These are phyloP conservation scores for Phymatocera aterrima DNA, from an alignment of 2,888 invertebrate genomes.

Conservation along the genomic window DNA sequence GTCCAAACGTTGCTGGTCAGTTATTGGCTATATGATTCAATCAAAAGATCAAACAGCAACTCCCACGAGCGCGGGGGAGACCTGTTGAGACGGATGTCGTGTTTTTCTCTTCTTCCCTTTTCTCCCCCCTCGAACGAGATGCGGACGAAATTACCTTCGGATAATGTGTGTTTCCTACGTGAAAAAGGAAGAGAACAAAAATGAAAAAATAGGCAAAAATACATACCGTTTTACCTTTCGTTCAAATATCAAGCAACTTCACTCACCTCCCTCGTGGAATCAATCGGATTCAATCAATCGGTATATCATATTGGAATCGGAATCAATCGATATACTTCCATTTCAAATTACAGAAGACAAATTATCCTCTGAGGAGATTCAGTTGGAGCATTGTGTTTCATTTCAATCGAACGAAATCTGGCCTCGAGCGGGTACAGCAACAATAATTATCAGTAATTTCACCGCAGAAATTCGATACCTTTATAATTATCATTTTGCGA, in stretches of 20 bases:
- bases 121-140: not conserved
- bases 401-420: not conserved
- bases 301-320: too few relatives aligned
- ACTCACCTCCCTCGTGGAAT: slow-evolving; percentile 7
- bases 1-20: slow-evolving; percentile 59
- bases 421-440: not conserved
- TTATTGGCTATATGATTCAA: slow-evolving; percentile 66
- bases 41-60: slow-evolving; percentile 63
- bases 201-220: not conserved
- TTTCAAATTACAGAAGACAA: not conserved
- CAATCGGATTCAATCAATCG: too few relatives aligned
- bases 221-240: not conserved
- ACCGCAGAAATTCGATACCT: not conserved
- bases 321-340: not conserved
- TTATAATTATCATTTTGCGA: too few relatives aligned
- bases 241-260: slow-evolving; percentile 20
- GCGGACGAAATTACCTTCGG: not conserved
- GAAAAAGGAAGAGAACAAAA: not conserved
- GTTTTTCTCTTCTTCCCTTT: not conserved
- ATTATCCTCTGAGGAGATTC: not conserved
- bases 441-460: not conserved
- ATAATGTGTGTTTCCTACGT: too few relatives aligned
- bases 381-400: not conserved
- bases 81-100: slow-evolving; percentile 43
- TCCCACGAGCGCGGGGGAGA: slow-evolving; percentile 48